Evolutionary conservation across 2,113 vertebrate species (phyloP), one percentile per base, ranked within the genome.

Genomic region (Saccopteryx leptura): DNA sequence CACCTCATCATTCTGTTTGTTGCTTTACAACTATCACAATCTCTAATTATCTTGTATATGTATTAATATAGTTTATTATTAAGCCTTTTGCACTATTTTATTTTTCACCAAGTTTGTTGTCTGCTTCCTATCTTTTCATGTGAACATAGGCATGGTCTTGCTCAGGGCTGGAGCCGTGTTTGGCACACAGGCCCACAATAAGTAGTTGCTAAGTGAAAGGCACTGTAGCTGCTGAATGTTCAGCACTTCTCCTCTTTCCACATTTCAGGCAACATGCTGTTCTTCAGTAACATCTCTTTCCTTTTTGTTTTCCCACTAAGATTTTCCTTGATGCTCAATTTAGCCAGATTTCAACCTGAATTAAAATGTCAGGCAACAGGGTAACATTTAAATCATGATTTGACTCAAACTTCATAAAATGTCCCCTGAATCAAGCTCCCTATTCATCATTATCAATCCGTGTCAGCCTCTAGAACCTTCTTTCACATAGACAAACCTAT

Each of bases 301-400:
- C 26, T 85, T 96, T 88, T 66, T 39, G 26, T 83, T 88, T 86
- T 39, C 39, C 50, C 26, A 85, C 12, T 33, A 93, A 92, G 46
- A 93, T 48, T 85, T 91, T 28, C 66, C 23, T 31, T 92, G 39
- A 95, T 84, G 56, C 50, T 97, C 58, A 83, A 31, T 66, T 92
- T 90, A 83, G 72, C 61, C 75, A 96, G 72, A 82, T 89, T 93
- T 83, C 60, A 96, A 94, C 5, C 84, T 92, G 23, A 79, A 93
- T 85, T 90, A 28, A 84, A 72, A 52, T 87, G 33, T 79, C n/a
- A 90, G 50, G n/a, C 87, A 91, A 95, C 48, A 87, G 63, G 54
- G 15, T 69, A 69, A 14, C 19, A 76, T 61, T 81, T 90, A 88
- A 86, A 71, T 71, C 75, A 46, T 39, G 39, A 95, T 88, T 76